phyloP scores from a whole-genome alignment of 2,888 invertebrate species.

The Lycia hirtaria region DNA sequence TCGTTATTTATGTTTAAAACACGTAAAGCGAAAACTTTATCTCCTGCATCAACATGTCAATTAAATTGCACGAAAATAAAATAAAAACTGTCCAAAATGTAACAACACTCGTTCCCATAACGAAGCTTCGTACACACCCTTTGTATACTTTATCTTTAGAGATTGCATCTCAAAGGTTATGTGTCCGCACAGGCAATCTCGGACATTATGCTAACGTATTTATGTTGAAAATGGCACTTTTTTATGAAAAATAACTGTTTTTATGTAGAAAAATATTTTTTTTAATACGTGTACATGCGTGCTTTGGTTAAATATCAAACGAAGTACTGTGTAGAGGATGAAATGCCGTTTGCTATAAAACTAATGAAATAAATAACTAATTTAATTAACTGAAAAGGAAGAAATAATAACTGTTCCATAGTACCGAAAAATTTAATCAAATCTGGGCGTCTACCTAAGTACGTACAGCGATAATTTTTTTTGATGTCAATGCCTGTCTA shows the following conservation, averaged over 20 bases:
- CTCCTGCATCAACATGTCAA: conserved; percentile 5
- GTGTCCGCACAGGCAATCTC: conserved; percentile 30
- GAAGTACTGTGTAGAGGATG: too few relatives aligned
- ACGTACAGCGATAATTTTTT: too few relatives aligned
- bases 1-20: not conserved
- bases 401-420: too few relatives aligned
- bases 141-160: conserved; percentile 22
- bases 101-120: conserved; percentile 46
- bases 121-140: conserved; percentile 8
- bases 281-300: too few relatives aligned
- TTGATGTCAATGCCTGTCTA: too few relatives aligned
- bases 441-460: too few relatives aligned
- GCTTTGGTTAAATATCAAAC: too few relatives aligned
- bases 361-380: too few relatives aligned
- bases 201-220: conserved; percentile 42
- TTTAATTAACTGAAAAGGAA: too few relatives aligned
- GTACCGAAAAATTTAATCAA: too few relatives aligned
- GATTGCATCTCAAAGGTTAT: conserved; percentile 28
- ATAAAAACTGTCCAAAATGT: conserved; percentile 50
- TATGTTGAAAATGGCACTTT: conserved; percentile 23
- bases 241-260: conserved; percentile 33
- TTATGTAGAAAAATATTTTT: too few relatives aligned
- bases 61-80: conserved; percentile 45
- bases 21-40: conserved; percentile 1
- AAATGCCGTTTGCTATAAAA: too few relatives aligned